Conservation (phyloP, 2,888 invertebrate genomes). For the Torymus auratus region DNA sequence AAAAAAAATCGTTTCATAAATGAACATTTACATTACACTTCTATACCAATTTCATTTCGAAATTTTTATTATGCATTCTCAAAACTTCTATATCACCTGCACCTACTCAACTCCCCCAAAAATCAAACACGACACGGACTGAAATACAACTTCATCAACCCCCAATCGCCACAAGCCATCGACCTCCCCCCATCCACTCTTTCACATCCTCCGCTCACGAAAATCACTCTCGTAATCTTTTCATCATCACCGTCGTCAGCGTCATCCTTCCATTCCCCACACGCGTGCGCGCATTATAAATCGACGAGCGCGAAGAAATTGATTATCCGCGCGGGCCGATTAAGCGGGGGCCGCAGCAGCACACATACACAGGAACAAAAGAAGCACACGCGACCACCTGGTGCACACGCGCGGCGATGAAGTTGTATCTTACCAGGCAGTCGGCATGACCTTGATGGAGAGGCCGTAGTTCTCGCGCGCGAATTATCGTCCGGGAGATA, state of each 20-base stretch:
- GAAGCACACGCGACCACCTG: conserved; percentile 37
- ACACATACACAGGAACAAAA: too few relatives aligned
- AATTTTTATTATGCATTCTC: too few relatives aligned
- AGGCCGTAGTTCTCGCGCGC: conserved; percentile 5
- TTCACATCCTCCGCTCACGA: neutral
- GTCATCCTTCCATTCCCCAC: neutral
- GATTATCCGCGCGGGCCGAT: conserved; percentile 34
- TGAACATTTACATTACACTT: too few relatives aligned
- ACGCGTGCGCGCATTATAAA: neutral
- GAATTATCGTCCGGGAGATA: conserved; percentile 28
- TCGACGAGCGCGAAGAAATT: conserved; percentile 42
- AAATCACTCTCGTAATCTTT: conserved; percentile 20
- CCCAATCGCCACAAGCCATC: too few relatives aligned
- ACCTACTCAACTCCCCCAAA: too few relatives aligned
- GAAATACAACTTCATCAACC: too few relatives aligned
- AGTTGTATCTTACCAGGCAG: conserved; percentile 31
- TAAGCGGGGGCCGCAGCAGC: neutral
- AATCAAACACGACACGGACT: too few relatives aligned
- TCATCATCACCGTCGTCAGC: conserved; percentile 16
- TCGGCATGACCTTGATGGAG: conserved; percentile 30
- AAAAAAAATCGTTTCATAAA: too few relatives aligned
- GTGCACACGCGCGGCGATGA: conserved; percentile 35
- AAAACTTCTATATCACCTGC: too few relatives aligned
- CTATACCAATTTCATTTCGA: too few relatives aligned
- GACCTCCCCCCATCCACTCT: too few relatives aligned